These are phyloP conservation scores for Aethes cnicana DNA, from an alignment of 2,888 invertebrate species.

Conservation along the genomic window DNA sequence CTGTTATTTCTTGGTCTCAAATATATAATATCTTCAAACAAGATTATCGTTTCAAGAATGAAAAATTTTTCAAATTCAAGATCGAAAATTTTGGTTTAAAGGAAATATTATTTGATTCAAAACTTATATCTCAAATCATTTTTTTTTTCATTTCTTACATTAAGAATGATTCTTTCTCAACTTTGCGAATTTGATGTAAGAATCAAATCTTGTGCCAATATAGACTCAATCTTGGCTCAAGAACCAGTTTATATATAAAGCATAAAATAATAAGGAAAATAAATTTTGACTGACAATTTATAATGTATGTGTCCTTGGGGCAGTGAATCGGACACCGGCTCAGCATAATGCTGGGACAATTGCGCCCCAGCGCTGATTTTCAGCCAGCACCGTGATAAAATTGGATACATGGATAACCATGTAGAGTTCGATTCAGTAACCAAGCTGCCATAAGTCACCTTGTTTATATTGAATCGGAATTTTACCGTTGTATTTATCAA, in stretches of 20 bases:
- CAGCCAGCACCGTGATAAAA: too few species aligned
- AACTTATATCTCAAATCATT: neutral
- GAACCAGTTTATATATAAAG: neutral
- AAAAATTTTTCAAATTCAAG: neutral
- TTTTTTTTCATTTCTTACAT: neutral
- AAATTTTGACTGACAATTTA: too few species aligned
- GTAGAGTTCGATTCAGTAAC: too few species aligned
- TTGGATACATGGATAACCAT: too few species aligned
- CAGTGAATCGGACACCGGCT: too few species aligned
- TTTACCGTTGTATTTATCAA: too few species aligned
- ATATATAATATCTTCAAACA: neutral
- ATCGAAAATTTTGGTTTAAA: neutral
- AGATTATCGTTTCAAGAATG: neutral
- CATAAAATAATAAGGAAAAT: too few species aligned
- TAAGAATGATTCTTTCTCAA: neutral
- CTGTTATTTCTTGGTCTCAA: neutral
- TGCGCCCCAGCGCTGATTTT: too few species aligned
- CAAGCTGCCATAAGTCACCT: too few species aligned
- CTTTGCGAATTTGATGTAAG: neutral
- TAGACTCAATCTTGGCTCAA: neutral
- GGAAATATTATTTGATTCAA: neutral
- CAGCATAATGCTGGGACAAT: too few species aligned
- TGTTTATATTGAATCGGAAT: too few species aligned
- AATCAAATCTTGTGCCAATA: neutral
- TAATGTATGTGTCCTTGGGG: too few species aligned